These are phyloP conservation scores for Latheticus oryzae DNA, from an alignment of 2,888 invertebrate genomes.

Conservation along the genomic window DNA sequence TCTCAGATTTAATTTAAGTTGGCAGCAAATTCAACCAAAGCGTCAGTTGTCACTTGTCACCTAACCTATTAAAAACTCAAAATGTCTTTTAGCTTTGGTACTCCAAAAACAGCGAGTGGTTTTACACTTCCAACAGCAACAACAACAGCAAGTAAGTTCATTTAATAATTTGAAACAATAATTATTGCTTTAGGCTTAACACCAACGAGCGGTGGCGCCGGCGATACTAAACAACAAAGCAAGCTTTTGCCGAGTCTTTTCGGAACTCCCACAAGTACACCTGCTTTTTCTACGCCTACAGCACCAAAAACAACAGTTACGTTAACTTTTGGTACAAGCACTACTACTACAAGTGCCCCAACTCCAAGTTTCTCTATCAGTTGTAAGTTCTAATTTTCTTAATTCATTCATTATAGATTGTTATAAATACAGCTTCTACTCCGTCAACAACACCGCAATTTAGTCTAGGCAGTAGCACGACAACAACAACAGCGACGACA, in stretches of 20 bases:
- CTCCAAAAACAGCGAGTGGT: slow-evolving; percentile 54
- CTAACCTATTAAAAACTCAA: neutral
- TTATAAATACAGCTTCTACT: slow-evolving; percentile 54
- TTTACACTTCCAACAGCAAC: slow-evolving; percentile 62
- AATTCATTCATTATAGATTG: too few species aligned
- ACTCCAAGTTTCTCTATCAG: slow-evolving; percentile 59
- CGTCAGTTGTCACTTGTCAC: too few species aligned
- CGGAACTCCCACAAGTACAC: slow-evolving; percentile 43
- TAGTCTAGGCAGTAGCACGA: slow-evolving; percentile 24
- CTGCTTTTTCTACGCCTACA: slow-evolving; percentile 50
- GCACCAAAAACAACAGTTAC: slow-evolving; percentile 42
- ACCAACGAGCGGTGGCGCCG: slow-evolving; percentile 49
- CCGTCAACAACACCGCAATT: slow-evolving; percentile 55
- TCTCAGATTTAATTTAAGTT: too few species aligned
- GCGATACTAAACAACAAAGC: slow-evolving; percentile 27
- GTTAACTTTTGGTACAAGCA: slow-evolving; percentile 46
- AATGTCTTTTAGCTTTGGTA: slow-evolving; percentile 58
- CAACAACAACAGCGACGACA: slow-evolving; percentile 38
- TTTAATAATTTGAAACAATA: slow-evolving; percentile 14
- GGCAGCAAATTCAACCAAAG: too few species aligned
- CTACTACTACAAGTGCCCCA: slow-evolving; percentile 17
- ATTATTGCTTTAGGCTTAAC: slow-evolving; percentile 30
- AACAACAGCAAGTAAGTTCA: slow-evolving; percentile 51
- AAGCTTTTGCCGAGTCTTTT: slow-evolving; percentile 44
- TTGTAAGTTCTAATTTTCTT: slow-evolving; percentile 3